phyloP scores from a whole-genome alignment of 2,113 vertebrate genomes.

The Channa maculata region DNA sequence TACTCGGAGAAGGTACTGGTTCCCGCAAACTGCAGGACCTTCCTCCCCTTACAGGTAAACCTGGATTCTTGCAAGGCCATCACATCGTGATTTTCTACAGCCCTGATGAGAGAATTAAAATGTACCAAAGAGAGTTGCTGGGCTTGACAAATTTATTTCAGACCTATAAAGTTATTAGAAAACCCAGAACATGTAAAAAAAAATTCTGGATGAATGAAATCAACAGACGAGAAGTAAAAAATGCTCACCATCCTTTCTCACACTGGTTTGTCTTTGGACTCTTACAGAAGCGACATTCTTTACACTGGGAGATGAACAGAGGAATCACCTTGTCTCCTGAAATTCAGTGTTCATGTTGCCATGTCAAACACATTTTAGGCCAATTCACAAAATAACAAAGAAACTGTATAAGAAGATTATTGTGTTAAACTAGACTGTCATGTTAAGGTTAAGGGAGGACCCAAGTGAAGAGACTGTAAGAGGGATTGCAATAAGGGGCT shows the following conservation, averaged over 20 bases:
- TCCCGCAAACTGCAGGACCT: slow-evolving; percentile 84
- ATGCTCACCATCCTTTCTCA: slow-evolving; percentile 80
- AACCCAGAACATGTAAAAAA: neutral
- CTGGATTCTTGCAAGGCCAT: slow-evolving; percentile 80
- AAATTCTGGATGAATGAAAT: neutral
- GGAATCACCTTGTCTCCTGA: slow-evolving; percentile 90
- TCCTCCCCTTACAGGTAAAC: slow-evolving; percentile 86
- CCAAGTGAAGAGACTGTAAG: too few species aligned
- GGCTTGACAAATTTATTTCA: too few species aligned
- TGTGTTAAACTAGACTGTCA: too few species aligned
- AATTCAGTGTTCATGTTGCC: neutral
- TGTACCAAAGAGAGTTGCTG: too few species aligned
- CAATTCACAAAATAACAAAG: too few species aligned
- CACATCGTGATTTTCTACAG: slow-evolving; percentile 19
- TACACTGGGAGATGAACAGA: slow-evolving; percentile 83
- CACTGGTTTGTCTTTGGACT: slow-evolving; percentile 87
- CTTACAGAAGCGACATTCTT: slow-evolving; percentile 84
- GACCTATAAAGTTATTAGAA: too few species aligned
- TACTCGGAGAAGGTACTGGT: slow-evolving; percentile 89
- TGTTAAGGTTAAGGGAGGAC: too few species aligned
- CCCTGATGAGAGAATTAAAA: too few species aligned
- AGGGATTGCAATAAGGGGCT: too few species aligned
- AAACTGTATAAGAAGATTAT: too few species aligned
- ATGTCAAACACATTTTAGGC: too few species aligned
- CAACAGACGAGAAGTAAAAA: neutral